phyloP scores from a whole-genome alignment of 2,797 vertebrate genomes.

The Hippoglossus hippoglossus region DNA sequence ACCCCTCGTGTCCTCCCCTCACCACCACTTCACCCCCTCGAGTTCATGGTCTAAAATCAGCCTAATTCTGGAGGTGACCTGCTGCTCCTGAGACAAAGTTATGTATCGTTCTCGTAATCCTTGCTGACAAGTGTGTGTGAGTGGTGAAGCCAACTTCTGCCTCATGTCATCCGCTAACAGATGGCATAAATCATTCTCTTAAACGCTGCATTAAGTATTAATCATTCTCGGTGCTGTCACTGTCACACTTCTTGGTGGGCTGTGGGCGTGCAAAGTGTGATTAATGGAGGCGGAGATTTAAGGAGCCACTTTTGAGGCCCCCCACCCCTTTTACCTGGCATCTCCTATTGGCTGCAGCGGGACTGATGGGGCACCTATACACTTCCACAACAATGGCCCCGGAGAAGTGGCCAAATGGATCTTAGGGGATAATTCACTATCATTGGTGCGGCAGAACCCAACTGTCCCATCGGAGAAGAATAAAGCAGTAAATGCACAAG shows the following conservation, averaged over 20 bases:
- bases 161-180: constrained; percentile 83
- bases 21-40: constrained; percentile 56
- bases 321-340: constrained; percentile 62
- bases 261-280: constrained; percentile 82
- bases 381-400: constrained; percentile 67
- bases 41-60: constrained; percentile 77
- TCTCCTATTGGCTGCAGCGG: constrained; percentile 53
- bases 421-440: constrained; percentile 59
- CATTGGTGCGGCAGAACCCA: constrained; percentile 14
- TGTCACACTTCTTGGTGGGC: constrained; percentile 78
- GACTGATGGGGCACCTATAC: constrained; percentile 47
- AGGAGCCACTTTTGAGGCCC: constrained; percentile 70
- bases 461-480: constrained; percentile 38
- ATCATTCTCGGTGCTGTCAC: constrained; percentile 85
- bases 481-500: constrained; percentile 16
- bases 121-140: constrained; percentile 81
- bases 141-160: constrained; percentile 77
- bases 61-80: constrained; percentile 85
- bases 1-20: constrained; percentile 45
- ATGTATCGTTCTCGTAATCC: constrained; percentile 85
- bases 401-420: constrained; percentile 60
- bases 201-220: constrained; percentile 88
- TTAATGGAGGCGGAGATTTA: constrained; percentile 84
- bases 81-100: constrained; percentile 82
- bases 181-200: constrained; percentile 90